Evolutionary conservation across 2,888 invertebrate species (phyloP), one percentile per base, ranked within the genome.

Genomic region (Drosophila merina): DNA sequence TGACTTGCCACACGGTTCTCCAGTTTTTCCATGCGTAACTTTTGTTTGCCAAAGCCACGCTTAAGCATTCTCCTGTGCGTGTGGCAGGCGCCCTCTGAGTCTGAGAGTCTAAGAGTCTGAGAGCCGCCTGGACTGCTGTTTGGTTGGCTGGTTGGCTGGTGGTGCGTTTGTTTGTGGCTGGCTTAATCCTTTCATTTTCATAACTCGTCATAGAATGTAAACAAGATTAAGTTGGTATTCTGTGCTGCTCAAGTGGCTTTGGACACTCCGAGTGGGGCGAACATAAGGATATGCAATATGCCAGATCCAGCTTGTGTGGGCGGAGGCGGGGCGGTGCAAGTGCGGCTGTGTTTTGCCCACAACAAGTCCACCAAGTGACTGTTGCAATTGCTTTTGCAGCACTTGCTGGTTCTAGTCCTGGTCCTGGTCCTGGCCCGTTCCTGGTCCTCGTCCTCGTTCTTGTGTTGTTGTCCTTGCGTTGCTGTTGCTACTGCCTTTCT

Each of bases 161-260:
- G 69, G 74, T 79, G 75, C 74, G 68, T 85, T 79, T 84, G 86
- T 76, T 88, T 84, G 78, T 86, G 80, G 84, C 84, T 68, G 77
- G 78, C 77, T 84, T 81, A 88, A 85, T 84, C 85, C 87, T 84
- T 86, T 85, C 85, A 85, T 88, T 88, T 88, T 85, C 85, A 85
- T 85, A 85, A 88, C 88, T 85, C 87, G 88, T 81, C 87, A 86
- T 84, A 86, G 85, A 86, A 84, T 85, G 85, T 85, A 86, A 86
- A 85, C 85, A 85, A 88, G 88, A 88, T 86, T 88, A 88, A 79
- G 82, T 86, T 85, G 84, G 79, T 79, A 88, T 81, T 88, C 85
- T 77, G 72, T 84, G 77, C 74, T 80, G 75, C 84, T 84, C 81
- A 88, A 88, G 88, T 86, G 84, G 86, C 84, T 88, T 84, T 86